Evolutionary conservation across 1,140 invertebrate species (phyloP).

Genomic region (Littorina saxatilis): DNA sequence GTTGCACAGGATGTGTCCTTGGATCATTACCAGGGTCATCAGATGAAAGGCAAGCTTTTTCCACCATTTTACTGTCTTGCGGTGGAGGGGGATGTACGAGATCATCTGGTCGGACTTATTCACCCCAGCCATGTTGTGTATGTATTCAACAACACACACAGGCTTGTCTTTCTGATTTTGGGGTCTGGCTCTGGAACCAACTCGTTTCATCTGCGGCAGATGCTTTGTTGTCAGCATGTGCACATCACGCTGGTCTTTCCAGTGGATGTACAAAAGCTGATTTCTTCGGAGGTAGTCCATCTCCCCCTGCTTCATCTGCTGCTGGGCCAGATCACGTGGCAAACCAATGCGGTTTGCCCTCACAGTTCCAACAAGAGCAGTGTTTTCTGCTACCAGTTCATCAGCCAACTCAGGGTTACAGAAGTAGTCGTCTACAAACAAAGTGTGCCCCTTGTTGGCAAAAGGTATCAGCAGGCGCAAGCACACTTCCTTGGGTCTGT

Average conservation of each 20-base stretch:
- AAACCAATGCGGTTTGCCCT: not conserved
- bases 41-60: constrained; percentile 26
- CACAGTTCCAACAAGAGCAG: no score
- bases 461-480: not conserved
- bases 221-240: no score
- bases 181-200: no score
- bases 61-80: constrained; percentile 27
- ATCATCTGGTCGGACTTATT: not conserved
- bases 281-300: no score
- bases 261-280: no score
- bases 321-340: not conserved
- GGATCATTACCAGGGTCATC: constrained; percentile 2
- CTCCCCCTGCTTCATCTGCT: no score
- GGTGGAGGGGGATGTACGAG: constrained; percentile 4
- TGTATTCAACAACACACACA: constrained; percentile 19
- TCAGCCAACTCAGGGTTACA: not conserved
- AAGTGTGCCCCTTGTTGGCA: not conserved
- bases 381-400: no score
- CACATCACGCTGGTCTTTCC: no score
- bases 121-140: constrained; percentile 1
- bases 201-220: no score
- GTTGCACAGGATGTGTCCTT: not conserved
- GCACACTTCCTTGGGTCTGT: not conserved
- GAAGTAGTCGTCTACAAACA: constrained; percentile 32
- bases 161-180: not conserved